Percentiles rank a stretch among this genome's conserved stretches.
Evolutionary conservation across 2,113 vertebrate species (phyloP).

Genomic region (Etheostoma cragini): DNA sequence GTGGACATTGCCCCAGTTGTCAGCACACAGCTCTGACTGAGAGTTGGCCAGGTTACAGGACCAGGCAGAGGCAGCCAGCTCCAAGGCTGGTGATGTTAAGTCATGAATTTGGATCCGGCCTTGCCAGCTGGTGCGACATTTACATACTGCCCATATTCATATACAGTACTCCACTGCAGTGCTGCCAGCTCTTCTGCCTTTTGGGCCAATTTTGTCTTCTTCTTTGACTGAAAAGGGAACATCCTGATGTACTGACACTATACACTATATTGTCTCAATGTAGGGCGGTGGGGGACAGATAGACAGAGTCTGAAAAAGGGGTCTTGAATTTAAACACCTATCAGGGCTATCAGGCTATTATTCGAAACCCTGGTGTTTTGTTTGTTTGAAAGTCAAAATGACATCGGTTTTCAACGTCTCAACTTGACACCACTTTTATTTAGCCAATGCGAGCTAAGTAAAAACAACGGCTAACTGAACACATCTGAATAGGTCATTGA

Average conservation of each 20-base stretch:
- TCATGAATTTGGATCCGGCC: conserved; percentile 37
- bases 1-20: conserved; percentile 29
- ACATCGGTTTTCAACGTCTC: conserved; percentile 32
- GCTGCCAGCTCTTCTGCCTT: conserved; percentile 18
- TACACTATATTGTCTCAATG: conserved; percentile 20
- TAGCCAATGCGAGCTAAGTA: conserved; percentile 29
- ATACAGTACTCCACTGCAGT: conserved; percentile 6
- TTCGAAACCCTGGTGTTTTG: not conserved
- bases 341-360: not conserved
- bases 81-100: conserved; percentile 23
- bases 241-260: conserved; percentile 21
- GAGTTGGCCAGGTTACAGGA: conserved; percentile 33
- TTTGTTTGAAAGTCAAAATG: conserved; percentile 34
- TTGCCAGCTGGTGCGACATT: conserved; percentile 38
- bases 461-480: conserved; percentile 31
- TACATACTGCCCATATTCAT: conserved; percentile 24
- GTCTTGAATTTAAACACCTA: conserved; percentile 26
- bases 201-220: not conserved
- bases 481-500: conserved; percentile 48
- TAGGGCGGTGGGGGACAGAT: conserved; percentile 49
- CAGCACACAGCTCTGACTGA: conserved; percentile 23
- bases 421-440: conserved; percentile 38
- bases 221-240: conserved; percentile 5
- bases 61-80: conserved; percentile 27
- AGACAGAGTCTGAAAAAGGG: conserved; percentile 21